Conservation (phyloP, 2,888 invertebrate species). For the Acanthopleura granulata region DNA sequence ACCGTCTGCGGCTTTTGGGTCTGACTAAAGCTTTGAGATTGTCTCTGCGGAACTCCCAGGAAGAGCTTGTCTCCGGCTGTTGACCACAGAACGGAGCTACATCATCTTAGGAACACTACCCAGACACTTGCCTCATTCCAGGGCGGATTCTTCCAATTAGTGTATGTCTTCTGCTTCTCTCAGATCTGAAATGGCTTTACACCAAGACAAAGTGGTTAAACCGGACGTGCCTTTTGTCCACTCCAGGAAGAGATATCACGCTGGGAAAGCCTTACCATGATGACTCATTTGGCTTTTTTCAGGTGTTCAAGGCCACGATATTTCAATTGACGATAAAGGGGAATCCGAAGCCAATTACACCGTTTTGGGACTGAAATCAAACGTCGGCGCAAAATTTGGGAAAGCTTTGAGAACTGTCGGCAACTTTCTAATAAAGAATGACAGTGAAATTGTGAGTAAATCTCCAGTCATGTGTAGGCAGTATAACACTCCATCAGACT, state of each 20-base stretch:
- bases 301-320: conserved; percentile 96
- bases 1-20: no score
- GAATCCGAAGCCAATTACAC: conserved; percentile 95
- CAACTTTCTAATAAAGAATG: conserved; percentile 9
- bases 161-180: not conserved
- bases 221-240: no score
- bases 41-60: no score
- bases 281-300: conserved; percentile 28
- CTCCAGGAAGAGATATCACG: no score
- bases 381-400: not conserved
- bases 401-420: conserved; percentile 9
- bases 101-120: not conserved
- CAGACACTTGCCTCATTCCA: not conserved
- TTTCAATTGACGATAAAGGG: conserved; percentile 88
- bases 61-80: no score
- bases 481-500: no score
- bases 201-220: not conserved
- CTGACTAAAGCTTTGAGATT: no score
- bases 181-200: not conserved
- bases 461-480: no score
- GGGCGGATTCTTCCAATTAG: not conserved
- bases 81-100: no score
- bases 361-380: conserved; percentile 80
- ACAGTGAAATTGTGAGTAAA: conserved; percentile 1
- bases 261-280: no score